Evolutionary conservation across 2,113 vertebrate species (phyloP), one percentile per base, ranked within the genome.

Genomic region (Lagenorhynchus albirostris): DNA sequence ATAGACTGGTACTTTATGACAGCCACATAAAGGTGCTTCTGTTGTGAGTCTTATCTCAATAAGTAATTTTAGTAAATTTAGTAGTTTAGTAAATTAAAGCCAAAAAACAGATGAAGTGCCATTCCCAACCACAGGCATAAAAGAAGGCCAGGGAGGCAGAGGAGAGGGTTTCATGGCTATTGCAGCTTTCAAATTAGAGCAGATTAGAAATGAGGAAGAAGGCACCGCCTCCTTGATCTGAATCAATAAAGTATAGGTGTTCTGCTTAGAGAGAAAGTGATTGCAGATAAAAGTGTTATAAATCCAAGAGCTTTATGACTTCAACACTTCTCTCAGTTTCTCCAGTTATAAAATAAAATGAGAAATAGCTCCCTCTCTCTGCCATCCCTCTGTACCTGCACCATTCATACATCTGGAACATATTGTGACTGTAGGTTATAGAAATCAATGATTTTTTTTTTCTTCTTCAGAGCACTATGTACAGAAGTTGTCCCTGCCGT

Each of bases 341-440:
- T 94, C 63, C 65, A 85, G 18, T 87, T 88, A 65, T 23, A 88
- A 86, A 94, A 70, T 77, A 95, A 97, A 94, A 94, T n/a, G 21
- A 93, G 53, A 88, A 95, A 84, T 90, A 33, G 84, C 50, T 71
- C 31, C n/a, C n/a, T 85, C 25, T 95, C 38, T 86, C n/a, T 2
- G 47, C 44, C 31, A 31, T 60, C 26, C 25, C 84, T 79, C 15
- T 8, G 18, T 33, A 53, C 38, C 36, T 13, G 9, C 14, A 55
- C 33, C 80, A 73, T 77, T 95, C 47, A 85, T 71, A 76, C 23
- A 71, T n/a, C 58, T 96, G 47, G 76, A 83, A 82, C 21, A 53
- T 76, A 55, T 8, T 41, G 25, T 87, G 80, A 89, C 23, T 38
- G 58, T 31, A 33, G 47, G 89, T 86, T 83, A 58, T 25, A 65